A percentile compares a stretch with the other conserved stretches of the same genome.
These are phyloP conservation scores for Gonatopus flavifemur DNA, from an alignment of 1,140 invertebrate species.

Conservation along the genomic window DNA sequence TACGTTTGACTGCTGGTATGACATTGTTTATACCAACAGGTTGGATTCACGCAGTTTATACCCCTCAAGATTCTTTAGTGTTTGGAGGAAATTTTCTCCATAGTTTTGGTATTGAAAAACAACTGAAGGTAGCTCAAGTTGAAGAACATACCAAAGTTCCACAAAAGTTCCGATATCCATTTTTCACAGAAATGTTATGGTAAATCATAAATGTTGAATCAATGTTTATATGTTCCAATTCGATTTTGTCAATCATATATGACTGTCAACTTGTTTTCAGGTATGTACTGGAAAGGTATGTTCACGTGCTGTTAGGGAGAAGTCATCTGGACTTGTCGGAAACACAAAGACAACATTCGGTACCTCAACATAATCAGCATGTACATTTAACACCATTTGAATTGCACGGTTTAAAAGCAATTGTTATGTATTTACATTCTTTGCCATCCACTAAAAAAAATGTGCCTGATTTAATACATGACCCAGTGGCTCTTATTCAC, in stretches of 20 bases:
- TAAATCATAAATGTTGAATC: constrained; percentile 21
- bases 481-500: constrained; percentile 85
- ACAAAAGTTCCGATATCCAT: constrained; percentile 96
- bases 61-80: constrained; percentile 91
- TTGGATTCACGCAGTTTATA: constrained; percentile 99
- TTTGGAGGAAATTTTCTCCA: constrained; percentile 99
- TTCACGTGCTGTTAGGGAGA: constrained; percentile 82
- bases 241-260: constrained; percentile 3
- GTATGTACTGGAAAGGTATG: constrained; percentile 93
- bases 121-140: constrained; percentile 85
- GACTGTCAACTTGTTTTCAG: constrained; percentile 31
- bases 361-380: constrained; percentile 59
- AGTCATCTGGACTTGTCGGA: constrained; percentile 70
- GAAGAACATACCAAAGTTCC: constrained; percentile 95
- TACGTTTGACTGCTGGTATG: constrained; percentile 76
- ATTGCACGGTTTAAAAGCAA: constrained; percentile 85
- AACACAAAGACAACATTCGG: constrained; percentile 37
- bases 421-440: constrained; percentile 88
- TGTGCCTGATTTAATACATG: constrained; percentile 86
- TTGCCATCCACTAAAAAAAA: constrained; percentile 87
- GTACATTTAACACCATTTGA: constrained; percentile 80
- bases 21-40: constrained; percentile 97
- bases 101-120: constrained; percentile 86
- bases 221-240: constrained; percentile 6
- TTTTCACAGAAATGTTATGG: constrained; percentile 97